phyloP scores from a whole-genome alignment of 2,113 vertebrate genomes.

The Clarias macrocephalus region DNA sequence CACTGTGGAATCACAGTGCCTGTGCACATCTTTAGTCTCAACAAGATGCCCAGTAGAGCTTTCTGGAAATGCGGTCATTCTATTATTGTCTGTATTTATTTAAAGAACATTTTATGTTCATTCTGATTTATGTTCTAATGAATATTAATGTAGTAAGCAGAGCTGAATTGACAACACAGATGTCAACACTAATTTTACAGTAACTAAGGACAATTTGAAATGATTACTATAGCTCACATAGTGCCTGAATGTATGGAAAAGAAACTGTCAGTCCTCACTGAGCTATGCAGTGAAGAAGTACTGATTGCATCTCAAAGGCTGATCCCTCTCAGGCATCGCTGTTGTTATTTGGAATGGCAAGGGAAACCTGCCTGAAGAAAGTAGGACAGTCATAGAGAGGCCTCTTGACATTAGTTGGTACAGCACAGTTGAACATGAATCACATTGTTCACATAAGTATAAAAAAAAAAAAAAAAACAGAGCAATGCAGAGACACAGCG shows the following conservation, averaged over 20 bases:
- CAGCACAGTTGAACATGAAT: slow-evolving; percentile 29
- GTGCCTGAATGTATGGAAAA: not conserved
- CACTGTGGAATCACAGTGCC: not conserved
- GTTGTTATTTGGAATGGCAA: not conserved
- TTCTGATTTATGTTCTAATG: not conserved
- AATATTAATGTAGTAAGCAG: not conserved
- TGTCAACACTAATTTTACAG: slow-evolving; percentile 10
- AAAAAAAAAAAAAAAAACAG: not conserved
- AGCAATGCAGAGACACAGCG: not conserved
- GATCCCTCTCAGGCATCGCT: not conserved
- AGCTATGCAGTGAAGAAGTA: slow-evolving; percentile 1
- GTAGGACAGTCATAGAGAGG: slow-evolving; percentile 8
- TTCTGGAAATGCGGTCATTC: not conserved
- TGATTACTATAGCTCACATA: not conserved
- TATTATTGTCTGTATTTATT: not conserved
- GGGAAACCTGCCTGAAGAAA: not conserved
- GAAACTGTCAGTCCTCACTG: not conserved
- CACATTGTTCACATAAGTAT: not conserved
- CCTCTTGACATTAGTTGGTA: slow-evolving; percentile 27
- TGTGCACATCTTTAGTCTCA: not conserved
- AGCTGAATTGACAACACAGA: not conserved
- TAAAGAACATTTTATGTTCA: not conserved
- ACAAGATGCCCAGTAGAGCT: not conserved
- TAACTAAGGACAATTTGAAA: not conserved
- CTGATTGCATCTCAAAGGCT: not conserved